A percentile compares a stretch with the other conserved stretches of the same genome.
phyloP scores from a whole-genome alignment of 2,888 invertebrate genomes.

The Dynastes tityus region DNA sequence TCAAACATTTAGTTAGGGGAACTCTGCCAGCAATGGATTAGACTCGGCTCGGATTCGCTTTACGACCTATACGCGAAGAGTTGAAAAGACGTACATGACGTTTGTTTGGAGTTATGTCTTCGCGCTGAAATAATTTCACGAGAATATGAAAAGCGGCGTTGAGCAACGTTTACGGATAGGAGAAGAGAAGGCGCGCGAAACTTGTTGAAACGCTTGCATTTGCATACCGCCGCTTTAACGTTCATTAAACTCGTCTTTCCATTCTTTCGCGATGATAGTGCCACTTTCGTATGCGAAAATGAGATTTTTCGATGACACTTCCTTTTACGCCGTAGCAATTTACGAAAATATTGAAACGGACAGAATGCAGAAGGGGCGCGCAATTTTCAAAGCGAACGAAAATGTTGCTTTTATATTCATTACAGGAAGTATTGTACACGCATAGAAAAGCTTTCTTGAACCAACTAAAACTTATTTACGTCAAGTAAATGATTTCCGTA shows the following conservation, averaged over 20 bases:
- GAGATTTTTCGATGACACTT: conserved; percentile 5
- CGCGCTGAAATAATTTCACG: conserved; percentile 39
- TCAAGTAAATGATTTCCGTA: no score
- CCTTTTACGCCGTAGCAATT: background rate
- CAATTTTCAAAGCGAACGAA: no score
- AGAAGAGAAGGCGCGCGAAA: conserved; percentile 22
- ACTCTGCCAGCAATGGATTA: conserved; percentile 34
- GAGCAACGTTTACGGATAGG: background rate
- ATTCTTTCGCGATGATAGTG: conserved; percentile 21
- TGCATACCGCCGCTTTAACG: conserved; percentile 35
- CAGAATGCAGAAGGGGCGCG: background rate
- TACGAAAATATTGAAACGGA: conserved; percentile 12
- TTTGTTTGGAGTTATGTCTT: conserved; percentile 45
- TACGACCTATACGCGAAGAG: conserved; percentile 37
- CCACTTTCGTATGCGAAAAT: conserved; percentile 3
- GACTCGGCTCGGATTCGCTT: conserved; percentile 36
- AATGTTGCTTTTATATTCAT: no score
- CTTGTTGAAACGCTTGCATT: conserved; percentile 46
- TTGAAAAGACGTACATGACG: conserved; percentile 47
- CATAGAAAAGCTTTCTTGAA: no score
- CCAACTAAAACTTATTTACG: no score
- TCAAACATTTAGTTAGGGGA: conserved; percentile 41
- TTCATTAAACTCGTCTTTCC: conserved; percentile 40
- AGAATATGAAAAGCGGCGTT: conserved; percentile 33
- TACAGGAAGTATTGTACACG: no score